Evolutionary conservation across 2,797 vertebrate species (phyloP).

Genomic region (Tangara arthus): DNA sequence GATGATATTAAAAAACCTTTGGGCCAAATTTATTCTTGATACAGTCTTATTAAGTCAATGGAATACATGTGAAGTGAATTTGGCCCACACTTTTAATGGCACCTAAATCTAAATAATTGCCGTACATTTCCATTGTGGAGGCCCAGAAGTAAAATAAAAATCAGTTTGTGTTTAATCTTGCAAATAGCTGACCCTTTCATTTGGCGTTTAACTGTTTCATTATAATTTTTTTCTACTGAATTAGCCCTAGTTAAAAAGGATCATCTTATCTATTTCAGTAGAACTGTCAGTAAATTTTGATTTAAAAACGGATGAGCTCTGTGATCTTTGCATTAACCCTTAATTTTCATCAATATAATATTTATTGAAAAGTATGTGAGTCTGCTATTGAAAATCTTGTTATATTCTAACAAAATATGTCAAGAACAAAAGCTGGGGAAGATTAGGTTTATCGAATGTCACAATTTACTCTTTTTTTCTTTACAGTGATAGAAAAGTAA

Average conservation of each 20-base stretch:
- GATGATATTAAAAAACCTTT: conserved; percentile 39
- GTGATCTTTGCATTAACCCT: conserved; percentile 8
- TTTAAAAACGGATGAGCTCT: conserved; percentile 66
- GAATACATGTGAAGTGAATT: neutral
- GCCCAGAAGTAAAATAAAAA: conserved; percentile 17
- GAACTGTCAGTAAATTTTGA: conserved; percentile 45
- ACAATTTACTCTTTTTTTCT: neutral
- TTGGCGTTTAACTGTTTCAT: conserved; percentile 67
- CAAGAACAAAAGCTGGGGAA: conserved; percentile 31
- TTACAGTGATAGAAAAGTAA: neutral
- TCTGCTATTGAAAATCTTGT: neutral
- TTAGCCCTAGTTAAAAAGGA: conserved; percentile 68
- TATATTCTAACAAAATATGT: conserved; percentile 12
- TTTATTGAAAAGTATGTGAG: neutral
- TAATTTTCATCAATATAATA: conserved; percentile 64
- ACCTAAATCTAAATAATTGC: neutral
- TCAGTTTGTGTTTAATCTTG: neutral
- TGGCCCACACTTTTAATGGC: neutral
- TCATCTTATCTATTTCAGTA: conserved; percentile 69
- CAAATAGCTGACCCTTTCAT: conserved; percentile 46
- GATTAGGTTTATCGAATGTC: conserved; percentile 1
- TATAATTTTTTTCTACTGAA: conserved; percentile 62
- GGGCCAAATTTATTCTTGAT: conserved; percentile 35
- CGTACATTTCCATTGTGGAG: conserved; percentile 18
- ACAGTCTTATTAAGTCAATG: neutral